Base-by-base conservation (phyloP, 2,888 invertebrate genomes). In the Sesia apiformis region DNA sequence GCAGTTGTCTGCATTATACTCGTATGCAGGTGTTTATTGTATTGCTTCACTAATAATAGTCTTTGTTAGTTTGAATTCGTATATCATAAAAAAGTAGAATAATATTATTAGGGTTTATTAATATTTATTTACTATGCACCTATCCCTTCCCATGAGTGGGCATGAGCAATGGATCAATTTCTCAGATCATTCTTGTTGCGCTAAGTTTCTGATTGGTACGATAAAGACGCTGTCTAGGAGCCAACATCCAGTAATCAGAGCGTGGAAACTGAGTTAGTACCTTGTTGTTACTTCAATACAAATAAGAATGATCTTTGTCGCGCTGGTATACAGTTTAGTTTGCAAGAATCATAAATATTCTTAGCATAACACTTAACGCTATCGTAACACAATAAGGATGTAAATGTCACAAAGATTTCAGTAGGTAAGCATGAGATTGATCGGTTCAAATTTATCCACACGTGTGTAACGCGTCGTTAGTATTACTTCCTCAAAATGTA, bases 171-270 rank as follows among this genome's bases (percentile, higher is more conserved):
- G 23, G 23, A 23, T 23, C 23, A 23, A 53, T 56, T 76, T 78
- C 74, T 72, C 72, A 73, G 69, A 69, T 64, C 70, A 70, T 71
- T 70, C 72, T 70, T 67, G 65, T 68, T 65, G 67, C 65, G 73
- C 67, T 70, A 66, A 70, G 73, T 78, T 78, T 80, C 84, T 82
- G 87, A 89, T 89, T 79, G 74, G 74, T 76, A 74, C 83, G 85
- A 87, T 87, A 88, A 81, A 85, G 86, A 84, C 79, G 79, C 75
- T 79, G 84, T 84, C 85, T 86, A 82, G 85, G 59, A 87, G 89
- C 84, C 89, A 89, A 89, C 86, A 89, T 86, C 89, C 89, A 88
- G 72, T 85, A 85, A 89, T 87, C 85, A 89, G 89, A 89, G 87
- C 89, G 89, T 89, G 87, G 85, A 85, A 88, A 84, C 87, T 86